Conservation (phyloP, 2,797 vertebrate genomes). For the Lateolabrax maculatus region DNA sequence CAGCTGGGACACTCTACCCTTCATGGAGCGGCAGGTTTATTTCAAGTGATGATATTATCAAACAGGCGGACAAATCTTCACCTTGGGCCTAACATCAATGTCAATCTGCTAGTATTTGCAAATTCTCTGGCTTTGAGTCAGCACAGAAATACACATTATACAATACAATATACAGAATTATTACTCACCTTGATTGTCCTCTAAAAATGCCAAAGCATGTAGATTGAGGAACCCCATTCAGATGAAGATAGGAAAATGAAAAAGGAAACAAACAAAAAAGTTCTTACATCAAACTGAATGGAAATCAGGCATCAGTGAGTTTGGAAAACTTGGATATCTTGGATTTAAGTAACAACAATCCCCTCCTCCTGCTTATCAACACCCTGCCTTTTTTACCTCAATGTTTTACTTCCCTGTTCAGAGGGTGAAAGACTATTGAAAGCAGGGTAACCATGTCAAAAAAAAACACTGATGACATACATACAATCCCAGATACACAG, state of each 20-base stretch:
- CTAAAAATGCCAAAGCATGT: conserved; percentile 43
- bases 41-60: background rate
- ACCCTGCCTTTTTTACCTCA: background rate
- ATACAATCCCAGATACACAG: no score
- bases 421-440: background rate
- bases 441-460: background rate
- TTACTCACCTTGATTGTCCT: conserved; percentile 83
- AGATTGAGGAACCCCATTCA: conserved; percentile 1
- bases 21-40: no score
- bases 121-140: background rate
- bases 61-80: background rate
- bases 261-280: background rate
- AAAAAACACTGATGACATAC: background rate
- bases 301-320: background rate
- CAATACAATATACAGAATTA: background rate
- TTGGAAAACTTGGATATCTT: background rate
- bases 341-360: background rate
- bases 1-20: no score
- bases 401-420: background rate
- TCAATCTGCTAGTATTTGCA: background rate
- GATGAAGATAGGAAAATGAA: background rate
- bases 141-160: conserved; percentile 11
- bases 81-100: background rate
- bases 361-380: background rate
- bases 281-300: background rate